Base-by-base conservation (phyloP, 2,888 invertebrate genomes). In the Conchocele bisecta region DNA sequence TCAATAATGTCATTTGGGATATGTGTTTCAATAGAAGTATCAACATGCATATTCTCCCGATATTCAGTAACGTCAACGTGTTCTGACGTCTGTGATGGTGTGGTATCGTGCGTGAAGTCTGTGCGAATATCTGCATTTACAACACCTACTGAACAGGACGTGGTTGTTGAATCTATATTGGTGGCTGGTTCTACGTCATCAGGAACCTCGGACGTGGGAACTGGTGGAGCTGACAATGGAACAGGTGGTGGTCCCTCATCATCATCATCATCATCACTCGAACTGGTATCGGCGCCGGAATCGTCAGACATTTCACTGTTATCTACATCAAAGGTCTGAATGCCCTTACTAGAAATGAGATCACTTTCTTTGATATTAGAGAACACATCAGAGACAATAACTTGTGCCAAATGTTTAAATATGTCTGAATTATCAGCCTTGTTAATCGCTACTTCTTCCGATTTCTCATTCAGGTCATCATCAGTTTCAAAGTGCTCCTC, bases 321-420 rank as follows among this genome's bases (percentile, higher is more conserved):
- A 5, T 37, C 15, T 3, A 37, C 24, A 6, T 31, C 24, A 33
- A 31, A 20, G 2, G 29, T 26, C 2, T 26, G 31, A 13, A 41
- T 22, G 24, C 48, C 56, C n/a, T n/a, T n/a, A n/a, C 11, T 22
- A 6, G 44, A 24, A 7, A 22, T 28, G 1, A 66, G 11, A 24
- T 68, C 59, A 56, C 64, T 60, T 11, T 35, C 24, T 44, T 64
- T 72, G 11, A 68, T 58, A 35, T 44, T 57, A 4, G 41, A 51
- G 20, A 77, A 71, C 1, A 74, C 74, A 54, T 58, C 50, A n/a
- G 71, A 51, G 3, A 81, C 81, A 60, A 81, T 77, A 28, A 42
- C 63, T 61, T 71, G 66, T 33, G 78, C 81, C 13, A 76, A 22
- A 3, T 31, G 31, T 53, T 57, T 69, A 29, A 69, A 64, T 20